Evolutionary conservation across 2,888 invertebrate species (phyloP), one percentile per base, ranked within the genome.

Genomic region (Drosophila basisetae): DNA sequence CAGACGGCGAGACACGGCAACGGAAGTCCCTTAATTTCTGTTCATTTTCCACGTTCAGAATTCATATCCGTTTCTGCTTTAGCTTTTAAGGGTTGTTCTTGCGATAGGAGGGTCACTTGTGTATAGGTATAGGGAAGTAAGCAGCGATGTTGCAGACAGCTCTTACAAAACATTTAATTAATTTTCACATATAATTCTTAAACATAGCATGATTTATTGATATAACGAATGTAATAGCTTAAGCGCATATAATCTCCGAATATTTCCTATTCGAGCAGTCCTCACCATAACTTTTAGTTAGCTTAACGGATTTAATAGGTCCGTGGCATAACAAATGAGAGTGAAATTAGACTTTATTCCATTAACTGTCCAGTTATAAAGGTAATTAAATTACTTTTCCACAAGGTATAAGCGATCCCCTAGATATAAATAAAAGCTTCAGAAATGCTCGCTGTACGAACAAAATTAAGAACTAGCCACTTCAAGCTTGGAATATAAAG

Each of bases 1-100:
- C 91, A 92, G 92, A 92, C 92, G 92, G 92, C 92, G 91, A 92
- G 92, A 92, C 92, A 71, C 83, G 90, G 85, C 84, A 91, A 89
- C 92, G 92, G 92, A 92, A 92, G 92, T 93, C 87, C 89, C 90
- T 92, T 92, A 92, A 93, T 92, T 92, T 92, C 83, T 80, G 84
- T 91, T 84, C 88, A 83, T 90, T 92, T 89, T 89, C 83, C 81
- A 82, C 88, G 84, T 81, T 91, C 82, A 89, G 89, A 91, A 90
- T 83, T 91, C 89, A 91, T 91, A 91, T 91, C 91, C 91, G 91
- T 68, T 79, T 56, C 68, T 53, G 72, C 73, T 79, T 69, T 73
- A 43, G 63, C 60, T 62, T 73, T 75, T 49, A 73, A 65, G 73
- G 73, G 78, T 71, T 80, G 72, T 68, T 65, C 22, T 10, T n/a